These are phyloP conservation scores for Spilogale gracilis DNA, from an alignment of 2,113 vertebrate species.

Conservation along the genomic window DNA sequence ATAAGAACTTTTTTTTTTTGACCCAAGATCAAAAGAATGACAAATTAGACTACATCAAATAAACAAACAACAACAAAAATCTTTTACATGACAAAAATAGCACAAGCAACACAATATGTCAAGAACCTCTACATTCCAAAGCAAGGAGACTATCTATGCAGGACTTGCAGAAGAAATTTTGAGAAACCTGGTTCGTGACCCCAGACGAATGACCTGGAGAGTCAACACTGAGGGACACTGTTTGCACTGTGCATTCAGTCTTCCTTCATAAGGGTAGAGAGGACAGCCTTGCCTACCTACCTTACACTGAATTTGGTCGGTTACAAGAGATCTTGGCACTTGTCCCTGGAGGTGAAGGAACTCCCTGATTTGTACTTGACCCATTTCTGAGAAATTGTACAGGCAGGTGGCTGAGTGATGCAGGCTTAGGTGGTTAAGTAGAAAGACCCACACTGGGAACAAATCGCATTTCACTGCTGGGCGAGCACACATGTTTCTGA, in stretches of 20 bases:
- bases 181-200: neutral
- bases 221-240: fast-evolving
- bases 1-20: neutral
- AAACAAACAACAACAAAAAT: neutral
- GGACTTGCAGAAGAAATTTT: neutral
- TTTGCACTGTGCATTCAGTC: neutral
- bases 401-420: neutral
- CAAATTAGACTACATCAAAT: neutral
- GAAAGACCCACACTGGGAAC: neutral
- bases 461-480: neutral
- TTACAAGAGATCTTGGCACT: neutral
- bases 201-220: neutral
- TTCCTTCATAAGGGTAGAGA: fast-evolving
- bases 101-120: neutral
- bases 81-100: neutral
- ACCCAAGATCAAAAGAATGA: neutral
- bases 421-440: neutral
- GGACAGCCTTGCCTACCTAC: neutral
- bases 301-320: neutral
- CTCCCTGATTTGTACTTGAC: neutral
- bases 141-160: neutral
- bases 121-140: neutral
- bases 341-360: neutral
- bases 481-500: neutral
- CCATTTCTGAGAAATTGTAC: neutral